Evolutionary conservation across 1,140 invertebrate species (phyloP).

Genomic region (Chironomus striatipennis): DNA sequence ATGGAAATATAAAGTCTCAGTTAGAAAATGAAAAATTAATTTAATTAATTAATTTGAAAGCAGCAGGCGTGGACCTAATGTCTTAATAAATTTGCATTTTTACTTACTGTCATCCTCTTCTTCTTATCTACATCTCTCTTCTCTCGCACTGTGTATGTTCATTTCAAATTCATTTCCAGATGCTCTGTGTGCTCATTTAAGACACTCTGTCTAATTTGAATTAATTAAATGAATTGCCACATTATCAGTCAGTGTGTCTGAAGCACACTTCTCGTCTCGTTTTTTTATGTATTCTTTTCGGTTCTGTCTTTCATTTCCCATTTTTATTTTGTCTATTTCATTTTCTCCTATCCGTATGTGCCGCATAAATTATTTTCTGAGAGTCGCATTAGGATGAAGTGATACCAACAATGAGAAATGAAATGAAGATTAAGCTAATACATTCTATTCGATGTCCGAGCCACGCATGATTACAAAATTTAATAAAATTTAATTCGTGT

Average conservation of each 20-base stretch:
- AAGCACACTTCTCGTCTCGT: not conserved
- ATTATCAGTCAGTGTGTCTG: constrained; percentile 11
- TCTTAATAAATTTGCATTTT: constrained; percentile 15
- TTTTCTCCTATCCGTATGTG: not conserved
- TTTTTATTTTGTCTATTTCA: not conserved
- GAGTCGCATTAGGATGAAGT: no score
- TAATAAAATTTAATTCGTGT: no score
- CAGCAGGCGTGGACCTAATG: constrained; percentile 10
- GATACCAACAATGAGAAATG: no score
- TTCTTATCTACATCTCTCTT: no score
- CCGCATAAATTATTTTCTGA: not conserved
- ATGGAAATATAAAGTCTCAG: not conserved
- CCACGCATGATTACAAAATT: not conserved
- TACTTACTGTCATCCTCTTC: not conserved
- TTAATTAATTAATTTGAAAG: constrained; percentile 15
- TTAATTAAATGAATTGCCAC: constrained; percentile 22
- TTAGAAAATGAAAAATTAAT: not conserved
- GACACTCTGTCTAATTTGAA: constrained; percentile 23
- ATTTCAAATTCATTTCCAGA: not conserved
- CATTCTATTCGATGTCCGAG: not conserved
- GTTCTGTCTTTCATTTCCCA: not conserved
- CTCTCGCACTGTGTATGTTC: not conserved
- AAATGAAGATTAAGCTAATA: no score
- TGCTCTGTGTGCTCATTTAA: constrained; percentile 12
- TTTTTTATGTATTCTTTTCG: no score